phyloP scores from a whole-genome alignment of 2,888 invertebrate genomes.

The Lasius platythorax region DNA sequence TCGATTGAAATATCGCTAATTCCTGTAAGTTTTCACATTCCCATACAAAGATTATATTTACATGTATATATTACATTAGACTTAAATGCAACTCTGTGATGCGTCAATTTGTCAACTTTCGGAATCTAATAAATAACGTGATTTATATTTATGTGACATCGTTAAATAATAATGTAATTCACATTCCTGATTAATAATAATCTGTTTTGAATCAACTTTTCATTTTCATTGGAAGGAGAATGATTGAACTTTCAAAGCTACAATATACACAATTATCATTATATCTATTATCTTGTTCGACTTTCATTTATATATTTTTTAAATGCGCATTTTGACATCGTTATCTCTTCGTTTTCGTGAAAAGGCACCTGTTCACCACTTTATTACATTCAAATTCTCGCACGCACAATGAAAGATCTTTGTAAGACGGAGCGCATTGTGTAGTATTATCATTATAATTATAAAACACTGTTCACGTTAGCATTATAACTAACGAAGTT shows the following conservation, averaged over 20 bases:
- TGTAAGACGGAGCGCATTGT: background rate
- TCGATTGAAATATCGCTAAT: background rate
- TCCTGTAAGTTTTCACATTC: conserved; percentile 30
- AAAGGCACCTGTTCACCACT: conserved; percentile 31
- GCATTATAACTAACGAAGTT: conserved; percentile 5
- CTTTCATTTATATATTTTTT: background rate
- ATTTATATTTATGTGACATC: conserved; percentile 14
- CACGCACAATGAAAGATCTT: conserved; percentile 4
- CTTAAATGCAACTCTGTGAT: conserved; percentile 65
- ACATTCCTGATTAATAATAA: background rate
- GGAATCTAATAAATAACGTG: conserved; percentile 36
- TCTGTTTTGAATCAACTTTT: background rate
- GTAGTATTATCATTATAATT: conserved; percentile 2
- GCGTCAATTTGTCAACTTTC: conserved; percentile 35
- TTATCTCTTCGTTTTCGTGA: conserved; percentile 4
- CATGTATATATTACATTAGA: conserved; percentile 19
- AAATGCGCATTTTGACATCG: background rate
- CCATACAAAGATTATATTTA: conserved; percentile 33
- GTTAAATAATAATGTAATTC: conserved; percentile 18
- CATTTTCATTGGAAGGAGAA: background rate
- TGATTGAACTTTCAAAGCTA: conserved; percentile 14
- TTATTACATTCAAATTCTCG: background rate
- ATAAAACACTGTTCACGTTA: conserved; percentile 18
- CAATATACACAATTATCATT: background rate
- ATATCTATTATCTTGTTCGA: background rate